Percentiles rank a stretch among this genome's conserved stretches.
Conservation (phyloP, 2,888 invertebrate genomes). For the Tortricodes alternella region DNA sequence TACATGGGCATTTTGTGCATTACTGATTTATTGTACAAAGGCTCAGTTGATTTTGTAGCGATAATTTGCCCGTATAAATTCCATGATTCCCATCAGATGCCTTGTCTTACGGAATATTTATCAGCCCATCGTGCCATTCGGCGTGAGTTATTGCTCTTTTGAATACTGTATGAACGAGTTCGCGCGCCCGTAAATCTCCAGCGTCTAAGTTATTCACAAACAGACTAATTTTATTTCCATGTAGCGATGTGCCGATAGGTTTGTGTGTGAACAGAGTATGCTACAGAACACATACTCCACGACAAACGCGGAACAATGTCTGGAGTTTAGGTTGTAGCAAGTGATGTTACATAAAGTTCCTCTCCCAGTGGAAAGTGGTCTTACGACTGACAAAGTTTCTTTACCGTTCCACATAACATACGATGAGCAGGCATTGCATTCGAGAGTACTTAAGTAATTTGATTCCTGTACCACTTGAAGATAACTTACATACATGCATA, state of each 20-base stretch:
- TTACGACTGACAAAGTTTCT: no score
- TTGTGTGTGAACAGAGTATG: neutral
- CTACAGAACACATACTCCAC: neutral
- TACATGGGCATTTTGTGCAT: no score
- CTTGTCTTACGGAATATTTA: constrained; percentile 25
- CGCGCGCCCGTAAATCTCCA: constrained; percentile 10
- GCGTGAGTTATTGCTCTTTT: constrained; percentile 17
- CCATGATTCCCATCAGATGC: constrained; percentile 23
- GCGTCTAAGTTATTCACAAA: constrained; percentile 24
- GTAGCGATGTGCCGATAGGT: neutral
- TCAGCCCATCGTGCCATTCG: constrained; percentile 19
- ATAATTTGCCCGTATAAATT: neutral
- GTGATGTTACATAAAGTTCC: no score
- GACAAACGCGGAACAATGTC: no score
- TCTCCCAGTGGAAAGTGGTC: no score
- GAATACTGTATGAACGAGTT: constrained; percentile 25
- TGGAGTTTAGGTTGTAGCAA: neutral
- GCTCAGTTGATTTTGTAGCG: neutral
- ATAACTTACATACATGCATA: no score
- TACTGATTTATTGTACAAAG: no score
- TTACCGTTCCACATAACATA: no score
- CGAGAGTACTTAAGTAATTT: no score
- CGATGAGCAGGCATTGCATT: no score
- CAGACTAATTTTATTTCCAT: constrained; percentile 27
- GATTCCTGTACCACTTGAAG: no score